Conservation (phyloP, 2,888 invertebrate genomes). For the Troilus luridus region DNA sequence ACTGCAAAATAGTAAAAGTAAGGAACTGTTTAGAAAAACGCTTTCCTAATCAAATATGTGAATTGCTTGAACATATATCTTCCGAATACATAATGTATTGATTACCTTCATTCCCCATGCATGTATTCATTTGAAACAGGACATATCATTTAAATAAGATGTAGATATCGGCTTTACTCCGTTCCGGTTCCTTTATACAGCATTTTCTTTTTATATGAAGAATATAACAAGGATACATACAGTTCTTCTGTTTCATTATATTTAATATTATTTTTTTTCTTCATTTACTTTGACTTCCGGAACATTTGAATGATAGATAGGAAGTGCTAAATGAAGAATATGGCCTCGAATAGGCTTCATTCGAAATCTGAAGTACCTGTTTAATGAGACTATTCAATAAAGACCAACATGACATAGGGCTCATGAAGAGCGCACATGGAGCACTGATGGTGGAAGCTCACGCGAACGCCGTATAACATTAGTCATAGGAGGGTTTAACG, state of each 20-base stretch:
- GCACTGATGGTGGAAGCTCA: not conserved
- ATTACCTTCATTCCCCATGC: constrained; percentile 43
- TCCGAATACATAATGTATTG: constrained; percentile 50
- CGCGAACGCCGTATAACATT: constrained; percentile 27
- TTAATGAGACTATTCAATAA: constrained; percentile 31
- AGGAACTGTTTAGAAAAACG: constrained; percentile 23
- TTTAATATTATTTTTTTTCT: not conserved
- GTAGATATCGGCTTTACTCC: constrained; percentile 38
- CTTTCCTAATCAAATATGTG: constrained; percentile 15
- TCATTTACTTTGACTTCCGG: not conserved
- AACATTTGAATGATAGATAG: not conserved
- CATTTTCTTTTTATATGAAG: constrained; percentile 24
- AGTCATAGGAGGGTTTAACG: constrained; percentile 2
- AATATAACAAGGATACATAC: not conserved
- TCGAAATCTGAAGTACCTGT: not conserved
- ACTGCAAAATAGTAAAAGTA: constrained; percentile 1
- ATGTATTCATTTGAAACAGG: constrained; percentile 50
- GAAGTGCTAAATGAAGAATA: not conserved
- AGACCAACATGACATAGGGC: not conserved
- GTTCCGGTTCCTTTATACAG: not conserved
- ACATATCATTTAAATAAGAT: constrained; percentile 46
- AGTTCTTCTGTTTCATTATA: not conserved
- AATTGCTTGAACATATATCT: constrained; percentile 45
- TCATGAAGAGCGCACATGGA: not conserved
- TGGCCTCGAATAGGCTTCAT: not conserved